phyloP scores from a whole-genome alignment of 1,140 invertebrate genomes.

The Diorhabda sublineata region DNA sequence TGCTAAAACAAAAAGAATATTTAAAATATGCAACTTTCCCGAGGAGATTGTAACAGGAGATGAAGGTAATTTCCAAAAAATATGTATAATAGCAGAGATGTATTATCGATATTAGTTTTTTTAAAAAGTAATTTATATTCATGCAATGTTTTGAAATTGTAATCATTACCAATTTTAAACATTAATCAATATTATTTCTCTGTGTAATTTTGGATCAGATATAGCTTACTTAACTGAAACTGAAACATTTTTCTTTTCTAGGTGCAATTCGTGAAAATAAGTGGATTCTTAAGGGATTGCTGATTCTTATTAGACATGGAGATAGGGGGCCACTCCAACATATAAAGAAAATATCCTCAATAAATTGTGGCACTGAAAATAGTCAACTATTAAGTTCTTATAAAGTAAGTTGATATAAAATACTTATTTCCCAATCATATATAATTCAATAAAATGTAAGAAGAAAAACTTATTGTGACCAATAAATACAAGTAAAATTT shows the following conservation, averaged over 20 bases:
- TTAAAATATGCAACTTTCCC: slow-evolving; percentile 64
- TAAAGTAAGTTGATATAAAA: slow-evolving; percentile 31
- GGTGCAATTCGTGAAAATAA: slow-evolving; percentile 50
- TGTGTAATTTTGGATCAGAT: too few species aligned
- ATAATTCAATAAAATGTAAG: too few species aligned
- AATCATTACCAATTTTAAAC: slow-evolving; percentile 11
- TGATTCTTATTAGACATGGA: slow-evolving; percentile 81
- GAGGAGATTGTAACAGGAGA: slow-evolving; percentile 59
- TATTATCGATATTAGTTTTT: not conserved
- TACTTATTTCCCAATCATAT: not conserved
- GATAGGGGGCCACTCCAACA: slow-evolving; percentile 80
- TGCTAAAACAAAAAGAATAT: slow-evolving; percentile 59
- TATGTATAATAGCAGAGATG: not conserved
- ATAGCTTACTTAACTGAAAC: too few species aligned
- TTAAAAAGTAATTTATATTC: not conserved
- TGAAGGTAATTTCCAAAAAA: slow-evolving; percentile 55
- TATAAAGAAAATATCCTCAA: slow-evolving; percentile 65
- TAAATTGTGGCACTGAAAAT: slow-evolving; percentile 66
- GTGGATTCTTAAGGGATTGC: slow-evolving; percentile 70
- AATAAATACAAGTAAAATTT: too few species aligned
- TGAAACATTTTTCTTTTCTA: not conserved
- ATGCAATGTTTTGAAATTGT: not conserved
- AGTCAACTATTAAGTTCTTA: slow-evolving; percentile 38
- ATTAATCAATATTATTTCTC: not conserved
- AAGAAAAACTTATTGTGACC: too few species aligned